These are phyloP conservation scores for Drosophila percnosoma DNA, from an alignment of 2,888 invertebrate genomes.

Conservation along the genomic window DNA sequence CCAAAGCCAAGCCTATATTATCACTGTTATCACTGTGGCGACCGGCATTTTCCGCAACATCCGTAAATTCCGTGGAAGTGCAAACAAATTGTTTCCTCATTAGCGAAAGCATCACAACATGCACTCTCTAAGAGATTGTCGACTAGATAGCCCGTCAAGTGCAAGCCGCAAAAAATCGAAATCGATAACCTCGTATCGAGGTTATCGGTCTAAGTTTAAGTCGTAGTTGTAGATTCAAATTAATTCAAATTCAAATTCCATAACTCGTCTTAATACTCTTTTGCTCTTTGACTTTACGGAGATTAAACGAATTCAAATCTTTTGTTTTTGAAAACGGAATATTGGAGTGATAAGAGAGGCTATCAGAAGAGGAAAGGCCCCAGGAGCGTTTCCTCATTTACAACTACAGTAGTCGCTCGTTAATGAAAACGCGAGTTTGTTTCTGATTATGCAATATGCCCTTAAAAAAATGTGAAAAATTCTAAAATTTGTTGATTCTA, in stretches of 20 bases:
- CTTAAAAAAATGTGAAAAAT: not conserved
- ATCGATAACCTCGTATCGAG: not conserved
- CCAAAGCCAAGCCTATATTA: not conserved
- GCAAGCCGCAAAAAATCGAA: too few species aligned
- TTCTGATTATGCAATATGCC: too few species aligned
- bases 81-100: conserved; percentile 65
- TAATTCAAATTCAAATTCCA: not conserved
- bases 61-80: conserved; percentile 21
- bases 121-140: not conserved
- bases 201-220: conserved; percentile 17
- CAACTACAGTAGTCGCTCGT: not conserved
- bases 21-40: conserved; percentile 24
- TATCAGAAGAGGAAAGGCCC: not conserved
- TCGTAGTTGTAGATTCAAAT: not conserved
- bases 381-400: not conserved
- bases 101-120: conserved; percentile 10
- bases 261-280: not conserved
- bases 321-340: not conserved
- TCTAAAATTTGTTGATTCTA: not conserved
- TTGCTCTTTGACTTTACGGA: not conserved
- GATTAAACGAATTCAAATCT: not conserved
- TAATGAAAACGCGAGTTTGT: not conserved
- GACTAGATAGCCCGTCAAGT: not conserved
- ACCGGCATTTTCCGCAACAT: conserved; percentile 13
- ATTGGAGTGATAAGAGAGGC: not conserved